Evolutionary conservation across 2,797 vertebrate genomes (phyloP), one percentile per base, ranked within the genome.

Genomic region (Petrocephalus sullivani): DNA sequence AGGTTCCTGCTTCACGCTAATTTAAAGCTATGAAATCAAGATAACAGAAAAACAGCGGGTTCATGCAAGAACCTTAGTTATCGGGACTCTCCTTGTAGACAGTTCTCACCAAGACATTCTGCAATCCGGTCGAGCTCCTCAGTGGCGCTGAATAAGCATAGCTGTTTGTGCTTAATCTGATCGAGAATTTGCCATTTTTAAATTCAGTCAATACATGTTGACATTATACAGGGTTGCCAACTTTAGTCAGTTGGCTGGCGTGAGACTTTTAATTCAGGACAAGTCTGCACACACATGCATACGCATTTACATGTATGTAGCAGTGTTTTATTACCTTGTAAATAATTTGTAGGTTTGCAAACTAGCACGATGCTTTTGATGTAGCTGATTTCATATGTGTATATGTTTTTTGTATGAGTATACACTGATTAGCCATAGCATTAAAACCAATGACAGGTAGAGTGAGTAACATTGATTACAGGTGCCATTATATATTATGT

Each of bases 1-100:
- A 51, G 58, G 37, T 19, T 46, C 60, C 61, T 88, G 56, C 14
- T 21, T 56, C 16, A 5, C 57, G 16, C 12, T 53, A 23, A 87
- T 46, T 88, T 19, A 49, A 71, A 92, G 85, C 88, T 83, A 87
- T 89, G 89, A 90, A 90, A 90, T 91, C 89, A 75, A 81, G 90
- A 71, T 49, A 84, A 16, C 75, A 86, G 23, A 28, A 85, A 71
- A 33, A 71, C 58, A 71, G 57, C 21, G 1, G 16, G 2, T 84
- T 51, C 4, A 16, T 84, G 81, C 4, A 21, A 81, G 19, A n/a
- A 58, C 16, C 53, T 3, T 64, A 23, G 12, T 64, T 23, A 33
- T 61, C 87, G 10, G 14, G 19, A 61, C 16, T 57, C n/a, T 37
- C 58, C 7, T 19, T 49, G 83, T 56, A 57, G 51, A 23, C 10